These are phyloP conservation scores for Catharus minimus DNA, from an alignment of 2,113 vertebrate genomes.

Conservation along the genomic window DNA sequence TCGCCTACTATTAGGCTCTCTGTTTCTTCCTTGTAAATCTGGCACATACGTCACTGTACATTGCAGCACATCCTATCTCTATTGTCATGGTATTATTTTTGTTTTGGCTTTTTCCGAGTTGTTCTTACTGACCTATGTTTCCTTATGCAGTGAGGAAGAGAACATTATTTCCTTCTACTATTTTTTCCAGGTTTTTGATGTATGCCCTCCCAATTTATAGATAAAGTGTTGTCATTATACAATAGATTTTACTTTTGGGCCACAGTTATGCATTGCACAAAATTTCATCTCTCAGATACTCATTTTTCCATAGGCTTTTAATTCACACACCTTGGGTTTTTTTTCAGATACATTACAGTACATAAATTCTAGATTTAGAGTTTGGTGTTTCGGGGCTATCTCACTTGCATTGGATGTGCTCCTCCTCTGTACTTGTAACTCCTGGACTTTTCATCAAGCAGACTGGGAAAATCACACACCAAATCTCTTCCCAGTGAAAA, in stretches of 20 bases:
- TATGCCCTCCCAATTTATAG: neutral
- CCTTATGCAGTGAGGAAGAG: neutral
- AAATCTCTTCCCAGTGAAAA: neutral
- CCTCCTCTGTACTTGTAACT: neutral
- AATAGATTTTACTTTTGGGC: neutral
- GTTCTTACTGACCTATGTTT: neutral
- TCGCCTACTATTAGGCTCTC: neutral
- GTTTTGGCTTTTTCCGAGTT: neutral
- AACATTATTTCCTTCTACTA: neutral
- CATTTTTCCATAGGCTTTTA: neutral
- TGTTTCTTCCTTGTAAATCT: neutral
- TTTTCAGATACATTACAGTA: neutral
- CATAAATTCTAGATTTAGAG: neutral
- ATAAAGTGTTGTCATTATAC: neutral
- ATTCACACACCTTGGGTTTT: neutral
- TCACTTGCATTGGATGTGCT: neutral
- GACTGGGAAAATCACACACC: neutral
- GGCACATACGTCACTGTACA: accelerated
- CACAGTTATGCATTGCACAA: neutral
- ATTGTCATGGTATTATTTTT: neutral
- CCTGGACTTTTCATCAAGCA: neutral
- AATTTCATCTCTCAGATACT: neutral
- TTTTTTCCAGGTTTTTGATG: neutral
- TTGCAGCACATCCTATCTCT: neutral
- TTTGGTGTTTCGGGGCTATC: neutral